These are phyloP conservation scores for Plebejus anna DNA, from an alignment of 2,888 invertebrate species.

Conservation along the genomic window DNA sequence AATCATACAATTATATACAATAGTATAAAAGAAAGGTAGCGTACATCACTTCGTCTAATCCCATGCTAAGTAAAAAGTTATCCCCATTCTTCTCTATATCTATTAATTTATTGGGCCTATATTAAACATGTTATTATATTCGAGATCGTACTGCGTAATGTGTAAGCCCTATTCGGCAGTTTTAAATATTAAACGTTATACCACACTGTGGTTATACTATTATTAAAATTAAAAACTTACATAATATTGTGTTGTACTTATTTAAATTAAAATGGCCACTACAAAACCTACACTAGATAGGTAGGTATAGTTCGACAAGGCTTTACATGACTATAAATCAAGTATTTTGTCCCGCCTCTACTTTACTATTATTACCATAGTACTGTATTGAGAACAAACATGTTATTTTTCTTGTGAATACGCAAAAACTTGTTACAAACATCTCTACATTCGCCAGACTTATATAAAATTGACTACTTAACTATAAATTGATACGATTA, in stretches of 20 bases:
- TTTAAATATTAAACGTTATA: not conserved
- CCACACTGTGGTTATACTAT: too few relatives aligned
- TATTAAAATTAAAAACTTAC: not conserved
- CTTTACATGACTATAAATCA: not conserved
- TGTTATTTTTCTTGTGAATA: slow-evolving; percentile 28
- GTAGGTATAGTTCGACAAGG: too few relatives aligned
- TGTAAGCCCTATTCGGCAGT: not conserved
- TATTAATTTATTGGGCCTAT: too few relatives aligned
- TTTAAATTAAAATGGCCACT: not conserved
- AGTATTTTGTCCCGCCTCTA: not conserved
- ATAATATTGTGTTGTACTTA: not conserved
- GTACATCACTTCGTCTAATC: too few relatives aligned
- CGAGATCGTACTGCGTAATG: too few relatives aligned
- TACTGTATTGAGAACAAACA: slow-evolving; percentile 15
- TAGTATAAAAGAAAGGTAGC: too few relatives aligned
- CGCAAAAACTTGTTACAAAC: slow-evolving; percentile 43
- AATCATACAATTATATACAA: too few relatives aligned
- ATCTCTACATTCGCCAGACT: slow-evolving; percentile 46
- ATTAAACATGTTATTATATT: too few relatives aligned
- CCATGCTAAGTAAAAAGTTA: too few relatives aligned
- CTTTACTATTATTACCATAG: not conserved
- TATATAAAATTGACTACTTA: slow-evolving; percentile 72
- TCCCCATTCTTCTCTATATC: too few relatives aligned
- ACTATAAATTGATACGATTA: slow-evolving; percentile 58
- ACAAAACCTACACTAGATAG: not conserved